phyloP scores from a whole-genome alignment of 2,888 invertebrate species.

The Polyommatus icarus region DNA sequence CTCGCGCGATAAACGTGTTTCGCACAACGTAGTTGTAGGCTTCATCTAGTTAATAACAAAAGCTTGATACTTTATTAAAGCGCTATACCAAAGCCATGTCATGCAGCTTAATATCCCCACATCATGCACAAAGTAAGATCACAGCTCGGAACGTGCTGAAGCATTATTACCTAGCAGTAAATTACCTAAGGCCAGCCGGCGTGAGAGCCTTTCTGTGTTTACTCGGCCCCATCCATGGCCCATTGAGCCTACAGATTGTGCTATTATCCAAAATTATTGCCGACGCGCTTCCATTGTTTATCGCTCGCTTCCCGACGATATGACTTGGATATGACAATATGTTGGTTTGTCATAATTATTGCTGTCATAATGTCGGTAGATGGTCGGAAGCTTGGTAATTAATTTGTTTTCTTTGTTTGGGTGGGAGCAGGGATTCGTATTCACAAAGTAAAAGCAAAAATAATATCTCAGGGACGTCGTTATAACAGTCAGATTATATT shows the following conservation, averaged over 20 bases:
- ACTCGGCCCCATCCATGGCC: not conserved
- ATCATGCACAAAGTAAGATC: slow-evolving; percentile 17
- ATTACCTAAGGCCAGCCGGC: slow-evolving; percentile 25
- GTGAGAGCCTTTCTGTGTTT: slow-evolving; percentile 25
- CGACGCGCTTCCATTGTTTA: slow-evolving; percentile 9
- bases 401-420: no score
- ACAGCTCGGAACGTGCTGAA: slow-evolving; percentile 8
- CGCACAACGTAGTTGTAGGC: no score
- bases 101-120: not conserved
- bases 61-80: not conserved
- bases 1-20: no score
- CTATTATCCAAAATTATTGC: slow-evolving; percentile 18
- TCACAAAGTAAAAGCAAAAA: no score
- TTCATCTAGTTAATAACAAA: no score
- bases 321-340: no score
- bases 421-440: no score
- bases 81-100: not conserved
- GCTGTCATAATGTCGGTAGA: not conserved
- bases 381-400: no score
- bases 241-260: slow-evolving; percentile 19
- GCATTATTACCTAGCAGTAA: slow-evolving; percentile 16
- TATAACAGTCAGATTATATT: no score
- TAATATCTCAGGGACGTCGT: no score
- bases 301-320: not conserved
- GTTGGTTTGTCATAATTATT: slow-evolving; percentile 8